These are phyloP conservation scores for Camponotus vicinus DNA, from an alignment of 1,140 invertebrate species.

Conservation along the genomic window DNA sequence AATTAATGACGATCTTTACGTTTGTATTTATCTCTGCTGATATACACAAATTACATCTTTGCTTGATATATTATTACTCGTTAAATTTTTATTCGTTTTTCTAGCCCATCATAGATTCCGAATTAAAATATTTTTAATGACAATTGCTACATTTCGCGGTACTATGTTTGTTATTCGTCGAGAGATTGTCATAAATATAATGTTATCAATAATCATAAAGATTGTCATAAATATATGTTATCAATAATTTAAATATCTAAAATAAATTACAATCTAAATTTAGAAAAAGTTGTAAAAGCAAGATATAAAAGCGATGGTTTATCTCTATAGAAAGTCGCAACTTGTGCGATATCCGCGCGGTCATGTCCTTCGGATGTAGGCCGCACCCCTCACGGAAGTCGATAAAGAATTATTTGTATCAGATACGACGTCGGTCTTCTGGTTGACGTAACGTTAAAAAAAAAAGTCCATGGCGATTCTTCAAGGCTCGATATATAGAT, in stretches of 20 bases:
- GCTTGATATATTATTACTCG: neutral
- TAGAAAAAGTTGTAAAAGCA: neutral
- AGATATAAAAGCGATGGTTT: neutral
- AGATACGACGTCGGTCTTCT: constrained; percentile 62
- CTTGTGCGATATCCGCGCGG: constrained; percentile 19
- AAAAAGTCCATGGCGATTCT: constrained; percentile 63
- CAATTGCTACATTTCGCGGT: neutral
- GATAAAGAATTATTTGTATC: constrained; percentile 65
- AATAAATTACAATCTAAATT: neutral
- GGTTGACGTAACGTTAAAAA: constrained; percentile 60
- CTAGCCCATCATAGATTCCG: neutral
- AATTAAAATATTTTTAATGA: neutral
- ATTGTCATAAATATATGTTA: too few relatives aligned
- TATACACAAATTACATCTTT: too few relatives aligned
- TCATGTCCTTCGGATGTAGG: constrained; percentile 43
- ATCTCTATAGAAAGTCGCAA: constrained; percentile 15
- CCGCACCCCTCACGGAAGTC: constrained; percentile 52
- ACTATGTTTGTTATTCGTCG: too few relatives aligned
- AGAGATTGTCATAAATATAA: too few relatives aligned
- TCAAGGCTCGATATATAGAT: constrained; percentile 60
- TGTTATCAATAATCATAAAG: neutral
- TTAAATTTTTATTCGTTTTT: neutral
- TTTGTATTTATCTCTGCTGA: constrained; percentile 13
- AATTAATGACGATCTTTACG: constrained; percentile 26
- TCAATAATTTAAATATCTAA: neutral